Evolutionary conservation across 2,113 vertebrate genomes (phyloP), one percentile per base, ranked within the genome.

Genomic region (Gyps fulvus): DNA sequence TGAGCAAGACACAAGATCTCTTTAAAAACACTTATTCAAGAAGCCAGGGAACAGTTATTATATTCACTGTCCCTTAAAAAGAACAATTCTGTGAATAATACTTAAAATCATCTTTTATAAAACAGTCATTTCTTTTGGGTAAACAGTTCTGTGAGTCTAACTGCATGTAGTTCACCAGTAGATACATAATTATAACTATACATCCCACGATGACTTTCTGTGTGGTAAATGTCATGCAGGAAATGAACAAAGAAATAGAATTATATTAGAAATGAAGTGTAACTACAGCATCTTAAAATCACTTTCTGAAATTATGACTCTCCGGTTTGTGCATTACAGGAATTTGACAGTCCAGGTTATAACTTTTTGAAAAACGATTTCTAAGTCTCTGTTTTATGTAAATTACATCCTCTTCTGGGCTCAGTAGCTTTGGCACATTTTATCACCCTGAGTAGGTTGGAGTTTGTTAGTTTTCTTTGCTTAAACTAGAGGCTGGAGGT

Each of bases 241-340:
- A 94, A 93, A 89, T 62, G 27, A 96, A 89, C 58, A 92, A 97
- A 95, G 84, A 91, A 95, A 86, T 59, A 42, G 62, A 84, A 89
- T 93, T 92, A 70, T 70, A 49, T 90, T 87, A 94, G 80, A 94
- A 90, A 91, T 83, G 19, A 90, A 95, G 32, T 72, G 62, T 71
- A 90, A 83, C 47, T 85, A 83, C 45, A 94, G 36, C 47, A 79
- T 81, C 93, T 95, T 89, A 93, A 89, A 95, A 85, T 43, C 38
- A n/a, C 13, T 93, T 81, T 83, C 80, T 95, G 73, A 90, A 97
- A 90, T 87, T 61, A 63, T 71, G 58, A 42, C 34, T 91, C 54
- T 55, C 31, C 1, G 1, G 29, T 50, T 71, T 82, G 17, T 89
- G 67, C 10, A 54, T 89, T 81, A 23, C 32, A 81, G 31, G 26